Conservation (phyloP, 2,113 vertebrate species). For the Indicator maculatus region DNA sequence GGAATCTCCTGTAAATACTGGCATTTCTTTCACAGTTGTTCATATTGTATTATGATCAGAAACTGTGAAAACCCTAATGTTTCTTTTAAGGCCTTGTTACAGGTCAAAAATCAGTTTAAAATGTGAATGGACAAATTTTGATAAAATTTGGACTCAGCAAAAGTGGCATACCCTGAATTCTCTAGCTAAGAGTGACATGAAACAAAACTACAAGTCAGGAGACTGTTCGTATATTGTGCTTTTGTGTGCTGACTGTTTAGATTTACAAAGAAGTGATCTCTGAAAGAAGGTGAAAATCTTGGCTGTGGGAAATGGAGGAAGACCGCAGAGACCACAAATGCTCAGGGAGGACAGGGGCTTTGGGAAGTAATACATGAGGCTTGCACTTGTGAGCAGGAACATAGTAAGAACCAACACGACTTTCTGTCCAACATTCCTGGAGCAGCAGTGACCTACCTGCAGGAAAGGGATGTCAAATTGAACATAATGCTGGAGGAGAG, state of each 20-base stretch:
- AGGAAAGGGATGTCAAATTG: not conserved
- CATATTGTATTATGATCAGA: not conserved
- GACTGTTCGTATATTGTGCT: accelerated
- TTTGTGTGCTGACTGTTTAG: not conserved
- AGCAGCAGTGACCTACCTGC: not conserved
- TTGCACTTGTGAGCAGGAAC: not conserved
- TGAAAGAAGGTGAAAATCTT: not conserved
- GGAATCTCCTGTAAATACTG: not conserved
- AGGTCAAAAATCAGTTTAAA: not conserved
- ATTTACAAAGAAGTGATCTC: not conserved
- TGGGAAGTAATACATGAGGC: accelerated
- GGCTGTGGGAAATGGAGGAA: not conserved
- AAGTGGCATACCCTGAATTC: not conserved
- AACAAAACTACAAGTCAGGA: not conserved
- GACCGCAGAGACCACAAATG: not conserved
- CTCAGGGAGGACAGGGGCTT: not conserved
- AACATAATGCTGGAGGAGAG: not conserved
- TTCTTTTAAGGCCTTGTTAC: not conserved
- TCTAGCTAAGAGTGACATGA: not conserved
- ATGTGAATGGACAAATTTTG: not conserved
- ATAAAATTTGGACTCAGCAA: not conserved
- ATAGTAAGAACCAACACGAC: not conserved
- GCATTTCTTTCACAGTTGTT: not conserved
- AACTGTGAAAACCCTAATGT: not conserved
- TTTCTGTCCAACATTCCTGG: not conserved